Conservation (phyloP, 2,888 invertebrate species). For the Leptothorax acervorum region DNA sequence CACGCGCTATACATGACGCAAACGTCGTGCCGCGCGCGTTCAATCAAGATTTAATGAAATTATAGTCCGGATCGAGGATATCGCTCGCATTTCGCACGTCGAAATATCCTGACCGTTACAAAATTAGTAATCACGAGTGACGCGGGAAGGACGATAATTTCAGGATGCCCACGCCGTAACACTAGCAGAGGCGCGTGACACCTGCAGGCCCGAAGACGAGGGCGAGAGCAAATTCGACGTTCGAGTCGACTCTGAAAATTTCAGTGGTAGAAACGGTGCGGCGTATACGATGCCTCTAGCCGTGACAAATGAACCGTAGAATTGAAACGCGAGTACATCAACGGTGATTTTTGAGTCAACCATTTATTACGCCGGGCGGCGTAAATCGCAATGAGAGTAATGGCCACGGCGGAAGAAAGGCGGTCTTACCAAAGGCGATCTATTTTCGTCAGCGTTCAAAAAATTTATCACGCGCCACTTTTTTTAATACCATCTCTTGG, state of each 20-base stretch:
- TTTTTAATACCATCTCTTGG: conserved; percentile 22
- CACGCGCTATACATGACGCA: conserved; percentile 32
- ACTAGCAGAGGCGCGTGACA: neutral
- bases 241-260: conserved; percentile 19
- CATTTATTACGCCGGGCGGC: conserved; percentile 34
- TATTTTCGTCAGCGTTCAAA: conserved; percentile 33
- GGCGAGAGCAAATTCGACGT: neutral
- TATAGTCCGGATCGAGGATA: conserved; percentile 8
- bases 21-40: conserved; percentile 28
- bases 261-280: neutral
- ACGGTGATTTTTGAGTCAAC: conserved; percentile 39
- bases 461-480: conserved; percentile 19
- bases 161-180: neutral
- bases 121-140: conserved; percentile 22
- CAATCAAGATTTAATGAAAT: conserved; percentile 56
- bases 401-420: conserved; percentile 20
- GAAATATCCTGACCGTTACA: conserved; percentile 23
- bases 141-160: neutral
- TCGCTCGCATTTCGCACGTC: conserved; percentile 12
- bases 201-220: neutral
- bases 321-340: conserved; percentile 47
- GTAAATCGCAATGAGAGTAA: conserved; percentile 49
- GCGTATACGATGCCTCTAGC: neutral
- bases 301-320: conserved; percentile 49
- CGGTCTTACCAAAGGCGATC: conserved; percentile 13